Evolutionary conservation across 2,888 invertebrate genomes (phyloP).

Genomic region (Phorcus lineatus): DNA sequence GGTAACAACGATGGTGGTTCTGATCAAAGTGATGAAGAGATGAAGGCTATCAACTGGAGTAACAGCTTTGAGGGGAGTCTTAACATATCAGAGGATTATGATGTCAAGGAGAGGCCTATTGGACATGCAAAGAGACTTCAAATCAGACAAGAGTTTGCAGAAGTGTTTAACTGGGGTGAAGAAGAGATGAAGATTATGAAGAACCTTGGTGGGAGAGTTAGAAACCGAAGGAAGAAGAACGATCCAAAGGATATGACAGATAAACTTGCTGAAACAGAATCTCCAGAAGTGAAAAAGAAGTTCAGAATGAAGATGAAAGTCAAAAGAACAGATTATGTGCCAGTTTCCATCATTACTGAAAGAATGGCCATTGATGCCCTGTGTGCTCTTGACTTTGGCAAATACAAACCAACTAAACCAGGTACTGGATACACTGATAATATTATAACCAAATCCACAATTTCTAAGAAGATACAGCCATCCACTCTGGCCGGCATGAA

Average conservation of each 20-base stretch:
- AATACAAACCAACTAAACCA: constrained; percentile 14
- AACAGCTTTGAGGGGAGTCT: background rate
- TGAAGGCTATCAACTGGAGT: constrained; percentile 20
- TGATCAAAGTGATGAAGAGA: constrained; percentile 24
- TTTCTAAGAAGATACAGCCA: background rate
- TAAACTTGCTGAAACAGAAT: constrained; percentile 20
- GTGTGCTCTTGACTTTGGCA: constrained; percentile 40
- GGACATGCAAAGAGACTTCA: constrained; percentile 12
- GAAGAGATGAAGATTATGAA: constrained; percentile 57
- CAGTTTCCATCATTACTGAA: constrained; percentile 44
- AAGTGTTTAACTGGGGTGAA: constrained; percentile 46
- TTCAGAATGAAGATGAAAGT: constrained; percentile 17
- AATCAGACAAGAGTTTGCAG: constrained; percentile 46
- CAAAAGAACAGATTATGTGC: constrained; percentile 11
- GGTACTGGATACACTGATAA: background rate
- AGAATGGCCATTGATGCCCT: constrained; percentile 56
- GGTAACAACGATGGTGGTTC: background rate
- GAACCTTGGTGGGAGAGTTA: constrained; percentile 60
- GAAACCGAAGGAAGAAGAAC: constrained; percentile 29
- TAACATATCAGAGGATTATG: constrained; percentile 9
- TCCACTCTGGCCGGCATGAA: background rate
- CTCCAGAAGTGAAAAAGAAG: background rate
- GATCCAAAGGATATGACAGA: background rate
- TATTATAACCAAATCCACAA: background rate
- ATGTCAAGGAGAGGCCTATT: constrained; percentile 4